Conservation (phyloP, 2,113 vertebrate genomes). For the Atlantisia rogersi region DNA sequence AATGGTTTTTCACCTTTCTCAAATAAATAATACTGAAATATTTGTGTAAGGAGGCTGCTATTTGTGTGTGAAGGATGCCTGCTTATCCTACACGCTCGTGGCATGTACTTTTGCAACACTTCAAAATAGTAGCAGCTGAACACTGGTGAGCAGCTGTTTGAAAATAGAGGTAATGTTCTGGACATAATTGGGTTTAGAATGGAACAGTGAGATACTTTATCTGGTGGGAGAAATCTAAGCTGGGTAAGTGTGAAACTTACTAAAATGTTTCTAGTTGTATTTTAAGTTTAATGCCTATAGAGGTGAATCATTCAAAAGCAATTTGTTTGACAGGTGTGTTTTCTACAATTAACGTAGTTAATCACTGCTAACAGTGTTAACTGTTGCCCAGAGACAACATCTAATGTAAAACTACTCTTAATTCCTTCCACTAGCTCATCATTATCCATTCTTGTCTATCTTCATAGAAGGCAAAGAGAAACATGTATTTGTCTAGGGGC, state of each 20-base stretch:
- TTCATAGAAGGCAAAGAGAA: constrained; percentile 57
- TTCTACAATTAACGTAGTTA: neutral
- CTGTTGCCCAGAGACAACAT: constrained; percentile 2
- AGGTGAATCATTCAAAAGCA: neutral
- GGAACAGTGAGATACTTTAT: neutral
- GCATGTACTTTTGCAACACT: neutral
- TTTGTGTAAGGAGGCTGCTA: neutral
- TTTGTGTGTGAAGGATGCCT: neutral
- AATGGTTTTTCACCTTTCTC: neutral
- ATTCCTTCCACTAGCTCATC: constrained; percentile 15
- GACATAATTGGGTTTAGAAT: neutral
- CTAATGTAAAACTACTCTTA: constrained; percentile 2
- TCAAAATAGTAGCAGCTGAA: neutral
- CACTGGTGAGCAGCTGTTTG: neutral
- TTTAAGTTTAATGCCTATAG: neutral
- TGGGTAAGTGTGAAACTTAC: neutral
- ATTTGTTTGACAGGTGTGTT: neutral
- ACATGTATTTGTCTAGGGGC: constrained; percentile 42
- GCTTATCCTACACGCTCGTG: neutral
- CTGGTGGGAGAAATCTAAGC: neutral
- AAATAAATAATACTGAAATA: neutral
- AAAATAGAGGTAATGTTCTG: neutral
- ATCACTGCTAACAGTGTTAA: constrained; percentile 19
- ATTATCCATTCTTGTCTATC: constrained; percentile 20
- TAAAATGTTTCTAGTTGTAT: neutral